Percentiles rank a stretch among this genome's conserved stretches.
Evolutionary conservation across 2,888 invertebrate species (phyloP).

Genomic region (Oxystoma pomonae): DNA sequence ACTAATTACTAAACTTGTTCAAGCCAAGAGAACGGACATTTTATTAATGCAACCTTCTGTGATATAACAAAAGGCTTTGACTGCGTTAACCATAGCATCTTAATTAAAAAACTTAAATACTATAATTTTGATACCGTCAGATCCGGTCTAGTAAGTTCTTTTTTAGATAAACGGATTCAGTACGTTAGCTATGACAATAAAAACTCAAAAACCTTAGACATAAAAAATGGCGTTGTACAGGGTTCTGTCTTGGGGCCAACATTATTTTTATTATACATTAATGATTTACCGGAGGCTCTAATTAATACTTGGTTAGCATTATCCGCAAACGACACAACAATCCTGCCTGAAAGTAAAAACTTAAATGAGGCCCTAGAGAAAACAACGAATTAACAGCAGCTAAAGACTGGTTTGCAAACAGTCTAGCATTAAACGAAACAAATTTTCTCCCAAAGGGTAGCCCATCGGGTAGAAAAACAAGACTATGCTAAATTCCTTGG

Average conservation of each 20-base stretch:
- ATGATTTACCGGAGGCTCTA: background rate
- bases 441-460: no score
- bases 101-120: background rate
- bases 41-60: background rate
- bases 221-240: background rate
- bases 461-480: no score
- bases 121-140: background rate
- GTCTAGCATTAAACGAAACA: background rate
- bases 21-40: background rate
- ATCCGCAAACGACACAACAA: background rate
- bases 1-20: background rate
- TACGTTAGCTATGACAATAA: slow-evolving; percentile 1
- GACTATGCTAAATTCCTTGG: no score
- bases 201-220: background rate
- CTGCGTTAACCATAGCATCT: no score
- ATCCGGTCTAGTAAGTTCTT: background rate
- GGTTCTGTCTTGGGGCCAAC: background rate
- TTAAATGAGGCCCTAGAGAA: no score
- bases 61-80: background rate
- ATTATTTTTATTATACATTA: background rate
- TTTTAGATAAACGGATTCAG: background rate
- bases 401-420: slow-evolving; percentile 3
- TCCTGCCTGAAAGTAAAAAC: background rate
- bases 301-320: background rate
- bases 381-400: background rate